Evolutionary conservation across 2,797 vertebrate species (phyloP), one percentile per base, ranked within the genome.

Genomic region (Poecile montanus): DNA sequence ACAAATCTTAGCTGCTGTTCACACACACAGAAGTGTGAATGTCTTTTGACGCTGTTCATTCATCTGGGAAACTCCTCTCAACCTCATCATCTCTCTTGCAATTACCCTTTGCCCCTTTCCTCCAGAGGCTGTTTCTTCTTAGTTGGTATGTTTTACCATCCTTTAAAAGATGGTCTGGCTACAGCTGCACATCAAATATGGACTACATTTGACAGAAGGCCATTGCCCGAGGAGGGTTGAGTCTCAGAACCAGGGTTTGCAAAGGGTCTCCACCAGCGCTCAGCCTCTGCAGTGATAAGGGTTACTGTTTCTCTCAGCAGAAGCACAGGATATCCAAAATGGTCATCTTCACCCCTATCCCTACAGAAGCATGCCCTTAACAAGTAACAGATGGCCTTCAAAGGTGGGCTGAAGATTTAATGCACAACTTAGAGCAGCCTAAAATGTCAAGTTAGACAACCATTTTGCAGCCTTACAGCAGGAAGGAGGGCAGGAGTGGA

Each of bases 51-150:
- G 58, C 66, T 89, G 62, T 86, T 94, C 54, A 47, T 44, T 79
- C 40, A 63, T 36, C 36, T 91, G 72, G 66, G 79, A 93, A 70
- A 66, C n/a, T 85, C 7, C 53, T 53, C 40, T 36, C 60, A 56
- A 23, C 36, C 26, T 75, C 23, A 12, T 88, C 87, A 91, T 68
- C 58, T 89, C 42, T 88, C 70, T 72, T 78, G 65, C 79, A 68
- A 83, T 94, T 94, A 83, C 65, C 72, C 79, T 92, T 93, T 85
- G 70, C 34, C 58, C n/a, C 66, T 92, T 91, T 85, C 30, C 18
- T 77, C 48, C 75, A 72, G 57, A 58, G 72, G 56, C 61, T 89
- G 1, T 81, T 89, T 80, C 62, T 88, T 88, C 44, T 84, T 80
- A 32, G 13, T 78, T 71, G 23, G 19, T 93, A 10, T 4, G 6